Conservation (phyloP, 2,113 vertebrate genomes). For the Mormoops blainvillei region DNA sequence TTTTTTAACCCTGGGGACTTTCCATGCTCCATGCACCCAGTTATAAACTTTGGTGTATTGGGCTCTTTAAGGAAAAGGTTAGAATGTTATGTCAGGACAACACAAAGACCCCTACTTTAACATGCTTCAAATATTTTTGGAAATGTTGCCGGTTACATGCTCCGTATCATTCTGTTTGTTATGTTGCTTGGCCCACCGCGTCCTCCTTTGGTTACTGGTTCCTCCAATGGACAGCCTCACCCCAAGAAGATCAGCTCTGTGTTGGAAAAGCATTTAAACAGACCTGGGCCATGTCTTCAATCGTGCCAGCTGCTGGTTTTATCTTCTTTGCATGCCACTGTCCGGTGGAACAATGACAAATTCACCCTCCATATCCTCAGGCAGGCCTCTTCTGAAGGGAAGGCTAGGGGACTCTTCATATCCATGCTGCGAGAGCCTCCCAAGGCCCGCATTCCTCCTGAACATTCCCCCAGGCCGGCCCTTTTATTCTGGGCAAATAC, state of each 20-base stretch:
- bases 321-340: background rate
- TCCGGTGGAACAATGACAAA: background rate
- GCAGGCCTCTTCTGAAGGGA: background rate
- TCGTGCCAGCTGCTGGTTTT: background rate
- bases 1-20: background rate
- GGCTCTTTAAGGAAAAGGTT: background rate
- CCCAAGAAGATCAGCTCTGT: background rate
- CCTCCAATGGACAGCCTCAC: background rate
- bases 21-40: background rate
- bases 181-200: background rate
- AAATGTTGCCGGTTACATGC: background rate
- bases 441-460: constrained; percentile 13
- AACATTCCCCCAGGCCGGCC: constrained; percentile 35
- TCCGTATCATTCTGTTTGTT: background rate
- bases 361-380: background rate
- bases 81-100: background rate
- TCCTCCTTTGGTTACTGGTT: background rate
- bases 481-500: constrained; percentile 49
- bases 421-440: background rate
- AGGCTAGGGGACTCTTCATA: background rate
- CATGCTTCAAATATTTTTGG: background rate
- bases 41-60: background rate
- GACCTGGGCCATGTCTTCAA: background rate
- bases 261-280: background rate
- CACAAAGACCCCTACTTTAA: background rate